phyloP scores from a whole-genome alignment of 2,888 invertebrate genomes.

The Drosophila paranaensis region DNA sequence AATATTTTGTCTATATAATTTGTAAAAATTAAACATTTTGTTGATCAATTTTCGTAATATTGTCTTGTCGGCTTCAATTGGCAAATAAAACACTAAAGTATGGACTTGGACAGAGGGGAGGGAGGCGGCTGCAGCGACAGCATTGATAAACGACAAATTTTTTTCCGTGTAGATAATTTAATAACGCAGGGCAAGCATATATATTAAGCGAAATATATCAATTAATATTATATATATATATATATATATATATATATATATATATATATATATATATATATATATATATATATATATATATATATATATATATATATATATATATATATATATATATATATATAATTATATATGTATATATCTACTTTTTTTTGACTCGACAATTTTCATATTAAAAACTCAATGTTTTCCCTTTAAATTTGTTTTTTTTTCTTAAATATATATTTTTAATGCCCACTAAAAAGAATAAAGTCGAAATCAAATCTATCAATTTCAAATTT shows the following conservation, averaged over 20 bases:
- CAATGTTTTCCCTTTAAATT: constrained; percentile 3
- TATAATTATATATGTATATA: constrained; percentile 16
- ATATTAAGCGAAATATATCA: constrained; percentile 28
- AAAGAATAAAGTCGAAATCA: constrained; percentile 5
- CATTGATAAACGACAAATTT: constrained; percentile 28
- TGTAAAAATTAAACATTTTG: constrained; percentile 42
- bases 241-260: constrained; percentile 12
- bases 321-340: constrained; percentile 9
- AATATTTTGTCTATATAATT: constrained; percentile 31
- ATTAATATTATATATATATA: constrained; percentile 20
- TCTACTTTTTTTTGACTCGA: constrained; percentile 16
- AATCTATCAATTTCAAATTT: neutral
- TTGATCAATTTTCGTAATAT: constrained; percentile 44
- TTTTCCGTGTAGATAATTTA: constrained; percentile 34
- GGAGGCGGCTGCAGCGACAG: neutral
- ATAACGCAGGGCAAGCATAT: constrained; percentile 34
- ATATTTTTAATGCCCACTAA: neutral
- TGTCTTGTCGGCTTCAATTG: constrained; percentile 38
- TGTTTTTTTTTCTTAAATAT: constrained; percentile 5
- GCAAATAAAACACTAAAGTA: neutral
- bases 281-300: constrained; percentile 14
- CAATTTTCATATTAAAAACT: constrained; percentile 20
- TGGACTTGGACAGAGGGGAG: constrained; percentile 19
- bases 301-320: constrained; percentile 10
- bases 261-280: constrained; percentile 19